A percentile compares a stretch with the other conserved stretches of the same genome.
Evolutionary conservation across 2,797 vertebrate species (phyloP).

Genomic region (Carcharodon carcharias): DNA sequence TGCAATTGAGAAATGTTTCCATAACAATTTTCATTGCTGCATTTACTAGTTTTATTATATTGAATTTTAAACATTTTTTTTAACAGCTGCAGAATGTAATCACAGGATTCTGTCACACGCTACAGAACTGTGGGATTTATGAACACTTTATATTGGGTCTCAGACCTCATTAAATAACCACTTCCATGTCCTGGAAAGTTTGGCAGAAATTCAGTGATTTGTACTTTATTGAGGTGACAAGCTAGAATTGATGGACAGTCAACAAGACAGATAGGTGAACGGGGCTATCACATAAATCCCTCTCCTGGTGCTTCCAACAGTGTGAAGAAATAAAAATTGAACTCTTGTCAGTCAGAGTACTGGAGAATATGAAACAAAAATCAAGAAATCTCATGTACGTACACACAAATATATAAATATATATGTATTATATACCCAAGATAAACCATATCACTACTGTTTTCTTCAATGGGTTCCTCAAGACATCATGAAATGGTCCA

Average conservation of each 20-base stretch:
- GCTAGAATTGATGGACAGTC: neutral
- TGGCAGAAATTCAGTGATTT: conserved; percentile 14
- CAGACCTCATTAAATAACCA: neutral
- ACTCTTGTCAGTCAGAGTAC: neutral
- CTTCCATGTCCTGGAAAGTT: conserved; percentile 11
- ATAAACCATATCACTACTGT: neutral
- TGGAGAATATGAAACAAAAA: neutral
- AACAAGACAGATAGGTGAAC: neutral
- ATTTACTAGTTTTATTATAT: neutral
- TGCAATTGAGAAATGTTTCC: neutral
- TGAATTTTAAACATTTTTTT: neutral
- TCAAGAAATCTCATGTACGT: neutral
- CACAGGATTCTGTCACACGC: neutral
- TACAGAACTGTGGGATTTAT: neutral
- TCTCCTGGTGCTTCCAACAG: neutral
- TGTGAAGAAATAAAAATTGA: neutral
- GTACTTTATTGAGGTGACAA: conserved; percentile 5
- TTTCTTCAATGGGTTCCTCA: neutral
- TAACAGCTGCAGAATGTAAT: too few species aligned
- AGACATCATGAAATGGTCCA: neutral
- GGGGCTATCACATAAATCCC: neutral
- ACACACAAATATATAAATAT: neutral
- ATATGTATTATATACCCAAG: neutral
- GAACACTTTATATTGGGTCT: neutral
- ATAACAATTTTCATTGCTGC: neutral